A percentile compares a stretch with the other conserved stretches of the same genome.
Evolutionary conservation across 2,797 vertebrate genomes (phyloP).

Genomic region (Pyrocephalus nanus): DNA sequence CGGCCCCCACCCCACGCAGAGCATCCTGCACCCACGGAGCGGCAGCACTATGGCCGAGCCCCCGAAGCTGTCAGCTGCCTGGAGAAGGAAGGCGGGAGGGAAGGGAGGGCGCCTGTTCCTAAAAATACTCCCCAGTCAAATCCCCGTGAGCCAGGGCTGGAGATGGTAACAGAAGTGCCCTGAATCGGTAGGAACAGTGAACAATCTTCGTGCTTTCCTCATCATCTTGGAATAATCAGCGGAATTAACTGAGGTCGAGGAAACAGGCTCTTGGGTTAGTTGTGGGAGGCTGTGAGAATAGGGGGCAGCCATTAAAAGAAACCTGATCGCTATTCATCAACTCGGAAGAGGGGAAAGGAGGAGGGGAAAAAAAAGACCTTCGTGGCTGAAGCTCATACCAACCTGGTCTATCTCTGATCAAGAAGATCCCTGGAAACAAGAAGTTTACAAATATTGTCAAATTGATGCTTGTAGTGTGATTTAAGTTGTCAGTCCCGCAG

Average conservation of each 20-base stretch:
- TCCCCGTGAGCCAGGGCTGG: neutral
- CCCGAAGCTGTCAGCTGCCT: neutral
- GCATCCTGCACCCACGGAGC: neutral
- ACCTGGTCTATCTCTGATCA: constrained; percentile 80
- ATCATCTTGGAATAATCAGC: constrained; percentile 94
- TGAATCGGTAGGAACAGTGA: constrained; percentile 39
- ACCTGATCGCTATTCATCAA: constrained; percentile 92
- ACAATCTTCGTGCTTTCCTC: constrained; percentile 50
- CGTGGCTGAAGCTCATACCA: constrained; percentile 74
- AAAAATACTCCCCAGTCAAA: neutral
- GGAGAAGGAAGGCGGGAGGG: neutral
- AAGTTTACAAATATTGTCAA: constrained; percentile 91
- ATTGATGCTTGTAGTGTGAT: constrained; percentile 76
- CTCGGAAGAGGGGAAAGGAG: constrained; percentile 54
- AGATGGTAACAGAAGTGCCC: constrained; percentile 23
- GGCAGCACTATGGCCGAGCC: rapidly evolving
- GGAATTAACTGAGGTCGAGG: constrained; percentile 90
- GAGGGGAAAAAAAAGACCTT: constrained; percentile 8
- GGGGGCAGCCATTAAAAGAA: constrained; percentile 89
- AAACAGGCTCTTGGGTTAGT: constrained; percentile 86
- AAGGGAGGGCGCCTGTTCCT: neutral
- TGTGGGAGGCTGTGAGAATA: constrained; percentile 92
- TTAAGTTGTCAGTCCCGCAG: constrained; percentile 70
- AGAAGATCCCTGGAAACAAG: constrained; percentile 85
- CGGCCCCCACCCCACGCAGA: too few species aligned